Base-by-base conservation (phyloP, 2,888 invertebrate genomes). In the Nineta flava region DNA sequence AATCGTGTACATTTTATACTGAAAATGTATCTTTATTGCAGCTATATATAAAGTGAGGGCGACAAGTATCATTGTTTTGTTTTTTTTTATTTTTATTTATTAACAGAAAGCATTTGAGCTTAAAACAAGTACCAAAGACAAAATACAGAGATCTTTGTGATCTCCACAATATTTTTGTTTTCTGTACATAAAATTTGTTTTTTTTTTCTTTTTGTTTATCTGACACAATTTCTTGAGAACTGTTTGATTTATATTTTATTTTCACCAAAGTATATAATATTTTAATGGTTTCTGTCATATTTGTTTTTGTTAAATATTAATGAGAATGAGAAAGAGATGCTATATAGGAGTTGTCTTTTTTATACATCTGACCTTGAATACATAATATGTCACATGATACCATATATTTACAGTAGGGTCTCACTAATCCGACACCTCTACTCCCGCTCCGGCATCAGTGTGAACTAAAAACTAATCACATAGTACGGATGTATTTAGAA, bases 51-150 rank as follows among this genome's bases (percentile, higher is more conserved):
- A 38, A 38, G 44, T 44, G 44, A 44, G 44, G 44, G 44, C 44
- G 44, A 44, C 44, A 44, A 44, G 44, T 17, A 17, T 19, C 13
- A 21, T 21, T 21, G 15, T 44, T 17, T 42, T 15, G 15, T 42
- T 21, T 44, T 21, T 41, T 38, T 6, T 44, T 10, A n/a, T 21
- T 44, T 26, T 21, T 44, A 10, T 44, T 44, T 17, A 17, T 21
- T 41, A 48, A 48, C 48, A 41, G 15, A 48, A 48, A 48, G 43
- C 48, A 41, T 19, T 48, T 48, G 48, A 48, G 48, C 48, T 42
- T 48, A 15, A 48, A 41, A 41, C 16, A 42, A 42, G 31, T 34
- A 41, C 48, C 15, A 48, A 48, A 42, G 34, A 48, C 19, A 42
- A 42, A 48, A 44, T 13, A 19, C 9, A 44, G 16, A 16, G 12